These are phyloP conservation scores for Nephrotoma guestfalica DNA, from an alignment of 2,888 invertebrate genomes.

Conservation along the genomic window DNA sequence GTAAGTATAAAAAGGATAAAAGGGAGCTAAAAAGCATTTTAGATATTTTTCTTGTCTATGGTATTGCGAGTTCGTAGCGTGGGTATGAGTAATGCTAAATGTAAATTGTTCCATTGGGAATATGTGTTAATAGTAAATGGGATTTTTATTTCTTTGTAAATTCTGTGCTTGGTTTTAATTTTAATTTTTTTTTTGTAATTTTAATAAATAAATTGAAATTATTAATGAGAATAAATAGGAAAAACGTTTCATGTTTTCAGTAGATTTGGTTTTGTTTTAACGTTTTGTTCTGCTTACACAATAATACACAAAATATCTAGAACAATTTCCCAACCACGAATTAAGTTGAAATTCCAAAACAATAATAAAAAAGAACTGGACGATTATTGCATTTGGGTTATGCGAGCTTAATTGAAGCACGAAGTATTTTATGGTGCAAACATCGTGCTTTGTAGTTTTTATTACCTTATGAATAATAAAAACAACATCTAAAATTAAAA, in stretches of 20 bases:
- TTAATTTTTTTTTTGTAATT: background rate
- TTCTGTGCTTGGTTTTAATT: background rate
- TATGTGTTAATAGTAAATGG: background rate
- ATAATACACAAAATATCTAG: background rate
- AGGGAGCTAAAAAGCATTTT: background rate
- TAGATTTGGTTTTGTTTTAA: background rate
- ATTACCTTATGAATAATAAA: background rate
- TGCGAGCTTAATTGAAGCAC: background rate
- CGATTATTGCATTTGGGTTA: background rate
- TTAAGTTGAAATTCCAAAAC: background rate
- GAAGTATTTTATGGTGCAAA: background rate
- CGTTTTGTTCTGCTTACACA: background rate
- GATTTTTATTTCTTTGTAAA: background rate
- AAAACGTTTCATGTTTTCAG: background rate
- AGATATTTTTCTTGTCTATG: background rate
- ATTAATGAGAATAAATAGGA: background rate
- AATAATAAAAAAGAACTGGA: background rate
- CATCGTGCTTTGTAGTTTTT: background rate
- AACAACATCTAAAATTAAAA: too few species aligned
- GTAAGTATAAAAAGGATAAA: background rate
- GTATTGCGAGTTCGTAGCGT: background rate
- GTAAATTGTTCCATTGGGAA: background rate
- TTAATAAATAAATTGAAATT: background rate
- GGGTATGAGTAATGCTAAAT: background rate
- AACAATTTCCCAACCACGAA: background rate